phyloP scores from a whole-genome alignment of 2,888 invertebrate species.

The Ditula angustiorana region DNA sequence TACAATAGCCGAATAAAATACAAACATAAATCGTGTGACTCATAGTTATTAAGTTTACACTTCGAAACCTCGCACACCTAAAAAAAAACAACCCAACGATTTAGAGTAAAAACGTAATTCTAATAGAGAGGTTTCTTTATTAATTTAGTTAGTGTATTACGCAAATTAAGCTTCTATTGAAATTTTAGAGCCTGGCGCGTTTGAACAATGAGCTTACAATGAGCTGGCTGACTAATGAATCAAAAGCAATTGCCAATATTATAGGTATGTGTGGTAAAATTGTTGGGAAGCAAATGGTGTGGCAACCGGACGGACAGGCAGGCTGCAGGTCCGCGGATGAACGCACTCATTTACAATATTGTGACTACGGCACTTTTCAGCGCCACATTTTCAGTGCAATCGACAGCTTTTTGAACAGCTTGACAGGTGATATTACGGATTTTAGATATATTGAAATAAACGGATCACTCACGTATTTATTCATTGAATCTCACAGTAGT shows the following conservation, averaged over 20 bases:
- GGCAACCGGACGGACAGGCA: constrained; percentile 62
- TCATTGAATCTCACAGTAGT: no score
- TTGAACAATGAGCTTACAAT: constrained; percentile 50
- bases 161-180: background rate
- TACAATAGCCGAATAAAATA: background rate
- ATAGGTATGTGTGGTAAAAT: constrained; percentile 52
- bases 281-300: constrained; percentile 67
- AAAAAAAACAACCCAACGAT: no score
- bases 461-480: no score
- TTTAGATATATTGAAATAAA: no score
- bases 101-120: no score
- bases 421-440: background rate
- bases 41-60: background rate
- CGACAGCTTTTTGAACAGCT: constrained; percentile 49
- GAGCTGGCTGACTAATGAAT: constrained; percentile 55
- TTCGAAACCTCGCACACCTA: no score
- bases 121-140: no score
- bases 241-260: constrained; percentile 50
- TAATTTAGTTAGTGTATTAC: no score
- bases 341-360: constrained; percentile 73
- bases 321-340: constrained; percentile 65
- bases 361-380: constrained; percentile 66
- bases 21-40: background rate
- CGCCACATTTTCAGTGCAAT: constrained; percentile 52
- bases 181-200: constrained; percentile 42